Base-by-base conservation (phyloP, 1,140 invertebrate genomes). In the Camponotus pennsylvanicus region DNA sequence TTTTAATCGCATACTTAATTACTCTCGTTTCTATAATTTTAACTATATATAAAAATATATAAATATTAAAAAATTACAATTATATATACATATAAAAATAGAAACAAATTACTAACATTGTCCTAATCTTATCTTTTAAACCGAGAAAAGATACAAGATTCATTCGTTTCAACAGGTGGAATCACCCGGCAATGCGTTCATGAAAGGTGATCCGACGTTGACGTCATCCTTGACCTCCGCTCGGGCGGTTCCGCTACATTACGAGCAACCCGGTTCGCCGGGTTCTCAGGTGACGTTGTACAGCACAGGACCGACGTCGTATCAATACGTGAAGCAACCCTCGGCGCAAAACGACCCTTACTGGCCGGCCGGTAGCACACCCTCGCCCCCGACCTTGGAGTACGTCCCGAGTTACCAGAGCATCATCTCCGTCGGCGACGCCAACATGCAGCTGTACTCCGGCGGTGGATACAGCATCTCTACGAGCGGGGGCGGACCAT, bases 161-260 rank as follows among this genome's bases (percentile, higher is more conserved):
- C 13, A 49, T 40, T 40, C 45, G 13, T 49, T 79, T 78, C 83
- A 80, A 59, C 80, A 95, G 94, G 90, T 94, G 9, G 95, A 95
- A 69, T 93, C 94, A 15, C 90, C 93, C 3, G 90, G 91, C 0
- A 92, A 91, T 63, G 88, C 94, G 0, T 95, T 93, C 85, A 94
- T 95, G 89, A 96, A 96, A 85, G 95, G 95, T 82, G 96, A 97
- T 89, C 96, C 96, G 7, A 96, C 96, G 6, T 89, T 96, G 18
- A 94, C 95, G 0, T 96, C 96, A 0, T 96, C 96, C 1, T 86
- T 96, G 73, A 84, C 95, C 13, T 88, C 94, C 0, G 82, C 82
- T 5, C 92, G 94, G 75, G 15, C 91, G 18, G 93, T 93, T 9
- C 83, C 94, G 1, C 94, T 96, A 0, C 96, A 96, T 61, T 96